These are phyloP conservation scores for Cydia splendana DNA, from an alignment of 1,140 invertebrate genomes.

Conservation along the genomic window DNA sequence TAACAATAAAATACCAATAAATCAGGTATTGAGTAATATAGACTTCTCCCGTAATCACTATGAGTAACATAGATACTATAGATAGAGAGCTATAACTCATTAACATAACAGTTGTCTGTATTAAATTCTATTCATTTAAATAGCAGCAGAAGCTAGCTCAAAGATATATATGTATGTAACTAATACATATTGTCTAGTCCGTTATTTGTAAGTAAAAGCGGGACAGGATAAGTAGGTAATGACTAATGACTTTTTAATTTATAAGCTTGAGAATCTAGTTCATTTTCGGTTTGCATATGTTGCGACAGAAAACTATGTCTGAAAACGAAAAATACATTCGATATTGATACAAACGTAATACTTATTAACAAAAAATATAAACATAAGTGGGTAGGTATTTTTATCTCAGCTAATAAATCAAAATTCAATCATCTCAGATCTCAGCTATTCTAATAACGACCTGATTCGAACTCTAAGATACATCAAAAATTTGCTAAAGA, in stretches of 20 bases:
- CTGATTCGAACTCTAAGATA: no score
- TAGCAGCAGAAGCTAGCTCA: neutral
- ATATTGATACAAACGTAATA: no score
- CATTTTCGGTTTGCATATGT: no score
- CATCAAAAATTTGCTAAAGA: no score
- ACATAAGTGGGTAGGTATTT: neutral
- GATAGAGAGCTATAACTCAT: neutral
- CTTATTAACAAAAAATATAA: no score
- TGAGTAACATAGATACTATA: neutral
- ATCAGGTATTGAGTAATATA: neutral
- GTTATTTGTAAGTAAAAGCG: no score
- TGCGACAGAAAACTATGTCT: no score
- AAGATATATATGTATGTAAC: neutral
- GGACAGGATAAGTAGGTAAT: no score
- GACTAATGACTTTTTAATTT: no score
- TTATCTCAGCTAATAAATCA: neutral
- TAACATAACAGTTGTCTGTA: no score
- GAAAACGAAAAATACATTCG: no score
- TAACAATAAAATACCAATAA: neutral
- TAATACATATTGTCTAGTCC: neutral
- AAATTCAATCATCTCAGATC: neutral
- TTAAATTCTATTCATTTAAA: neutral
- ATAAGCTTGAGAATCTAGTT: neutral
- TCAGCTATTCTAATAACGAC: neutral
- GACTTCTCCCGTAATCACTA: neutral